Percentiles rank a stretch among this genome's conserved stretches.
Conservation (phyloP, 2,797 vertebrate species). For the Tragopan temminckii region DNA sequence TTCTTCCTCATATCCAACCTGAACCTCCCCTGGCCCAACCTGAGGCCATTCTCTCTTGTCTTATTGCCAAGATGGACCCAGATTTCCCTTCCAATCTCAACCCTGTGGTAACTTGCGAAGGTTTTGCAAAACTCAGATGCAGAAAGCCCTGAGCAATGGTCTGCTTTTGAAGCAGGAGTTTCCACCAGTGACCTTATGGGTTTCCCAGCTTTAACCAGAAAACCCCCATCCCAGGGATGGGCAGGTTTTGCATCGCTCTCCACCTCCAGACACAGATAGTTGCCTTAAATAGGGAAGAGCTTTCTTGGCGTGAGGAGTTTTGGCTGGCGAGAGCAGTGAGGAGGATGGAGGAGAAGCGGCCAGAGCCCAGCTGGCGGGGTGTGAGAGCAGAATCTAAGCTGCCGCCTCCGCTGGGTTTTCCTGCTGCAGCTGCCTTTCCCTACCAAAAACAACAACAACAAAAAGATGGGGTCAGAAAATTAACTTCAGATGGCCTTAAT, state of each 20-base stretch:
- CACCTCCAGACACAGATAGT: not conserved
- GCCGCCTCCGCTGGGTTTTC: conserved; percentile 25
- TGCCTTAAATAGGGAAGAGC: conserved; percentile 60
- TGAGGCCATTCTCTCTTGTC: too few relatives aligned
- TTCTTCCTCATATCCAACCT: too few relatives aligned
- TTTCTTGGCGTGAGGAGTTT: not conserved
- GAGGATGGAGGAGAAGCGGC: not conserved
- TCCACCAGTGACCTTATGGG: rapidly evolving
- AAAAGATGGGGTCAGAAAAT: conserved; percentile 5
- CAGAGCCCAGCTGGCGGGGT: conserved; percentile 19
- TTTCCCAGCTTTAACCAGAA: not conserved
- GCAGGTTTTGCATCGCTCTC: not conserved
- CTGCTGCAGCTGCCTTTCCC: conserved; percentile 54
- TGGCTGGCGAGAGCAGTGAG: rapidly evolving
- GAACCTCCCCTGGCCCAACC: too few relatives aligned
- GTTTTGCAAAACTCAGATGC: not conserved
- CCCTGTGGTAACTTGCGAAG: not conserved
- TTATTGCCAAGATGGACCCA: not conserved
- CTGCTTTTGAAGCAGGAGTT: not conserved
- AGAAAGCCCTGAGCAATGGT: not conserved
- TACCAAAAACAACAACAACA: not conserved
- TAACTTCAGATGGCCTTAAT: conserved; percentile 38
- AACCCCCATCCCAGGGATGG: not conserved
- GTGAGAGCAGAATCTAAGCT: not conserved
- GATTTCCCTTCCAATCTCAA: not conserved